These are phyloP conservation scores for Microchrysa polita DNA, from an alignment of 2,888 invertebrate genomes.

Conservation along the genomic window DNA sequence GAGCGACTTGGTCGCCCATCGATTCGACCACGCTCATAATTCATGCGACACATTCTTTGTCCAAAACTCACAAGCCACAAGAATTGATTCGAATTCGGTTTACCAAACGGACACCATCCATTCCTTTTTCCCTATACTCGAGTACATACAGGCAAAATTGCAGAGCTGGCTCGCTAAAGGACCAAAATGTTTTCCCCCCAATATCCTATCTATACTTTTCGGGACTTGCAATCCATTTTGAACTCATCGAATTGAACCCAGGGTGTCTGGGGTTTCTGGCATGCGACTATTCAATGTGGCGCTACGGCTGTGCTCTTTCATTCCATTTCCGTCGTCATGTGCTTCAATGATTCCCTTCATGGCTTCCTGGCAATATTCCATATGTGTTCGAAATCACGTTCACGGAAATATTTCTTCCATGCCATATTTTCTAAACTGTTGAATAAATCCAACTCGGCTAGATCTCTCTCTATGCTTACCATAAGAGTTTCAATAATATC, in stretches of 20 bases:
- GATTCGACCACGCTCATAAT: constrained; percentile 16
- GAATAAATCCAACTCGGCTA: constrained; percentile 46
- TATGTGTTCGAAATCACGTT: constrained; percentile 48
- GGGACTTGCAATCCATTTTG: background rate
- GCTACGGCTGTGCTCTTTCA: too few species aligned
- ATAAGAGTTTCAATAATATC: constrained; percentile 32
- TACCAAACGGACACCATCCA: too few species aligned
- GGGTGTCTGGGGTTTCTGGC: background rate
- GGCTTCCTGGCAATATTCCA: constrained; percentile 49
- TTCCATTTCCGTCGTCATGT: constrained; percentile 46
- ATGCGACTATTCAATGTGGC: background rate
- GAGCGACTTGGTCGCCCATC: background rate
- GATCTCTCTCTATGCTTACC: too few species aligned
- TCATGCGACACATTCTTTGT: constrained; percentile 21
- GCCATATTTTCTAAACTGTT: constrained; percentile 50
- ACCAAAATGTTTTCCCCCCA: too few species aligned
- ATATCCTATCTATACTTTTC: background rate
- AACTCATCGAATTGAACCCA: constrained; percentile 1
- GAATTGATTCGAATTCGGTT: constrained; percentile 12
- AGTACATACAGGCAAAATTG: too few species aligned
- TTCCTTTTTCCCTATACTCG: too few species aligned
- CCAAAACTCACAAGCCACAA: constrained; percentile 19
- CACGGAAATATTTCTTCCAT: constrained; percentile 47
- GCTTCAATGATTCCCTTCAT: constrained; percentile 46
- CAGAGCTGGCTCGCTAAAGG: too few species aligned